Base-by-base conservation (phyloP, 2,113 vertebrate species). In the Brachyhypopomus gauderio region DNA sequence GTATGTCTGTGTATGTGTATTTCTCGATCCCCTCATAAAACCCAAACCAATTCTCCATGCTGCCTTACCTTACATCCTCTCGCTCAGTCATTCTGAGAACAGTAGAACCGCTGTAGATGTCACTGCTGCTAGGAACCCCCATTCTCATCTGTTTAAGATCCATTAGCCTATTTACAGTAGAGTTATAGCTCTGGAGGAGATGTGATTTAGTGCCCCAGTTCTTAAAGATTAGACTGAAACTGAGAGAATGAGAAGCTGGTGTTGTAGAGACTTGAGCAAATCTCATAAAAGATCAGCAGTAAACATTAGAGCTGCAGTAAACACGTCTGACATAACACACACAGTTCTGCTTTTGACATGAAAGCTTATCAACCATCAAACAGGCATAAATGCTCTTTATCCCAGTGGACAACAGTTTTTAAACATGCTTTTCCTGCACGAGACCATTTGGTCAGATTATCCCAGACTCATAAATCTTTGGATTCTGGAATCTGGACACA, bases 31-130 rank as follows among this genome's bases (percentile, higher is more conserved):
- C 38, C 85, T 83, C 56, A 78, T 73, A 82, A 27, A 71, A 62
- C 38, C 78, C 20, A 78, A 84, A 84, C 75, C 77, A 79, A 87
- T 92, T 88, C 82, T 84, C 71, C 83, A 80, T 36, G 62, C 79
- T 14, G 12, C 73, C 52, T 86, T 74, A 63, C 45, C 62, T 83
- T 88, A 83, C 72, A 23, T 55, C 81, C 25, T 20, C 41, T 71
- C 41, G n/a, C 19, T 20, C 17, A 8, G 16, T 23, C 60, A 62
- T 23, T 62, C 5, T 23, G 9, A 27, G 16, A 36, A 36, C 27
- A 67, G 64, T 36, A 16, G 22, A 16, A 38, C 1, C 11, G 3
- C 14, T 70, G 38, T 12, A 14, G 5, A 59, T 3, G 16, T 41
- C 34, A 20, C 14, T 67, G 64, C n/a, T 8, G 30, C 34, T 67